Conservation (phyloP, 2,888 invertebrate species). For the Cyaniris semiargus region DNA sequence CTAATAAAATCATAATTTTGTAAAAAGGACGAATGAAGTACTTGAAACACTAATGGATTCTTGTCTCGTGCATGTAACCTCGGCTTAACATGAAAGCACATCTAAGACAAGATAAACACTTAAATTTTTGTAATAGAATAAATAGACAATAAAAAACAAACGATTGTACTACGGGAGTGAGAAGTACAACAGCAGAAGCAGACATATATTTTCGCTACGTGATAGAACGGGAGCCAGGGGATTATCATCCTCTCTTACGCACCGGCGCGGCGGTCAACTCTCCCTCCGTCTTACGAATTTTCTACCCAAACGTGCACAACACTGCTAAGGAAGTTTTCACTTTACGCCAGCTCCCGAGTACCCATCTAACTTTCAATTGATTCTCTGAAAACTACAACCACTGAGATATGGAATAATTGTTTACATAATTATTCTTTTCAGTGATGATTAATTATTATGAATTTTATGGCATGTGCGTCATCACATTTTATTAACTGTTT, state of each 20-base stretch:
- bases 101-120: background rate
- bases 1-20: background rate
- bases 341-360: too few relatives aligned
- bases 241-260: too few relatives aligned
- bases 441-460: background rate
- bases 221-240: too few relatives aligned
- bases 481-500: background rate
- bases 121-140: background rate
- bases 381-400: too few relatives aligned
- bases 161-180: too few relatives aligned
- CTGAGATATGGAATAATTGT: background rate
- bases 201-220: too few relatives aligned
- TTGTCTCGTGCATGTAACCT: background rate
- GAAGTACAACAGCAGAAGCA: too few relatives aligned
- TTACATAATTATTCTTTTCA: background rate
- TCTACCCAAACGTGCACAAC: too few relatives aligned
- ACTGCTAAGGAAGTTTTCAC: too few relatives aligned
- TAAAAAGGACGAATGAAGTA: background rate
- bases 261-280: too few relatives aligned
- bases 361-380: too few relatives aligned
- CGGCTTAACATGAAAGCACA: background rate
- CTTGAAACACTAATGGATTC: conserved; percentile 16
- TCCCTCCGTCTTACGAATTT: too few relatives aligned
- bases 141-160: background rate
- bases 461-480: conserved; percentile 2